Base-by-base conservation (phyloP, 2,113 vertebrate genomes). In the Crypturellus undulatus region DNA sequence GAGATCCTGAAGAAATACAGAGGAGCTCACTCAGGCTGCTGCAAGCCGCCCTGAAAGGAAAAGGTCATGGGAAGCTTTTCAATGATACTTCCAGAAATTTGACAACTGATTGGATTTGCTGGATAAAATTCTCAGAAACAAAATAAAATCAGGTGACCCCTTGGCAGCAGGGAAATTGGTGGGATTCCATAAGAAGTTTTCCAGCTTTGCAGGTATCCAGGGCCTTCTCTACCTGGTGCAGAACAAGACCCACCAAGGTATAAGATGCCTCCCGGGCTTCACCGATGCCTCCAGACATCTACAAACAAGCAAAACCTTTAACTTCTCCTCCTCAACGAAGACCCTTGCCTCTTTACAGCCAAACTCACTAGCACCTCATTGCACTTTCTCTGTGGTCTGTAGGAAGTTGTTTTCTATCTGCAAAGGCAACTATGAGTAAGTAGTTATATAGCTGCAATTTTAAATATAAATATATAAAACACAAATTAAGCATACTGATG, bases 41-140 rank as follows among this genome's bases (percentile, higher is more conserved):
- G 60, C 64, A 54, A 45, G 20, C 12, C 65, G 13, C 32, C 36
- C 42, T 42, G 63, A 84, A 49, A 62, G 34, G n/a, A 34, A 89
- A 47, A 76, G 40, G 10, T 36, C 26, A 38, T 1, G 0, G 64
- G 9, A 69, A 19, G 16, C 32, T 88, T 84, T 42, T 69, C 8
- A n/a, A 38, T 0, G 2, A 52, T 28, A 36, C 18, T 60, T 16
- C 36, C 26, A 79, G 78, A 59, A 78, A 51, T 28, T 0, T 63
- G 14, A 12, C 0, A 2, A 38, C 43, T 69, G 25, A 21, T 9
- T 20, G 7, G 7, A 7, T 34, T 9, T 0, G 0, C 20, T 67
- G 36, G 9, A 72, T 58, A 68, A 71, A 62, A 62, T 21, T 20
- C 34, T 62, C 20, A 62, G 12, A 3, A 17, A 75, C 73, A 67